Conservation (phyloP, 2,797 vertebrate genomes). For the Enteromius argenteus region DNA sequence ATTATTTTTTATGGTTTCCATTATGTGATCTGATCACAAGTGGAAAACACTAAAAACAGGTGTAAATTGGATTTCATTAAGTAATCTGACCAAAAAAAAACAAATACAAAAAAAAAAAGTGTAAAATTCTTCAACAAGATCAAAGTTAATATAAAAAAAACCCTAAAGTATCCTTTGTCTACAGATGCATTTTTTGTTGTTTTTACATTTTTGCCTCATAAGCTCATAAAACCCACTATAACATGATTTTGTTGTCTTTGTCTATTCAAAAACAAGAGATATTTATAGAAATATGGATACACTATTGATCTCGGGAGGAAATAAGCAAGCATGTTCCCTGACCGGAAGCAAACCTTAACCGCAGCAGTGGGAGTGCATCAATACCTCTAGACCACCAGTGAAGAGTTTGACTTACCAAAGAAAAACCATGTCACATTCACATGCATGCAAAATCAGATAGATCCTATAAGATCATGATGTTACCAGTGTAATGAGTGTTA, state of each 20-base stretch:
- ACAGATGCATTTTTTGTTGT: not conserved
- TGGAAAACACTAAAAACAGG: not conserved
- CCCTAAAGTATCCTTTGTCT: not conserved
- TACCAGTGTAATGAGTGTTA: not conserved
- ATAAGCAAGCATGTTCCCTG: not conserved
- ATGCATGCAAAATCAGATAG: not conserved
- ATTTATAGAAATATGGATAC: slow-evolving; percentile 1
- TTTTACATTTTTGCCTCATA: not conserved
- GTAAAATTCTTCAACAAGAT: not conserved
- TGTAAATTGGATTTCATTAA: not conserved
- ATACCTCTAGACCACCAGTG: slow-evolving; percentile 11
- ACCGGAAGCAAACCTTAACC: slow-evolving; percentile 12
- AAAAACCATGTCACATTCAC: not conserved
- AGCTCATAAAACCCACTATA: not conserved
- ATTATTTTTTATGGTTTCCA: not conserved
- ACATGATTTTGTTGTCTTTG: no score
- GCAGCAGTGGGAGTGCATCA: slow-evolving; percentile 6
- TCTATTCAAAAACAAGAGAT: slow-evolving; percentile 18
- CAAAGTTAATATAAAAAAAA: not conserved
- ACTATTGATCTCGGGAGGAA: not conserved
- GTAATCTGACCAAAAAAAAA: not conserved
- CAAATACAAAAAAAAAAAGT: not conserved
- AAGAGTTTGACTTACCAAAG: not conserved
- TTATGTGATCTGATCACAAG: not conserved
- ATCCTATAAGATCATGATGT: not conserved